Conservation (phyloP, 2,113 vertebrate species). For the Calidris pugnax region DNA sequence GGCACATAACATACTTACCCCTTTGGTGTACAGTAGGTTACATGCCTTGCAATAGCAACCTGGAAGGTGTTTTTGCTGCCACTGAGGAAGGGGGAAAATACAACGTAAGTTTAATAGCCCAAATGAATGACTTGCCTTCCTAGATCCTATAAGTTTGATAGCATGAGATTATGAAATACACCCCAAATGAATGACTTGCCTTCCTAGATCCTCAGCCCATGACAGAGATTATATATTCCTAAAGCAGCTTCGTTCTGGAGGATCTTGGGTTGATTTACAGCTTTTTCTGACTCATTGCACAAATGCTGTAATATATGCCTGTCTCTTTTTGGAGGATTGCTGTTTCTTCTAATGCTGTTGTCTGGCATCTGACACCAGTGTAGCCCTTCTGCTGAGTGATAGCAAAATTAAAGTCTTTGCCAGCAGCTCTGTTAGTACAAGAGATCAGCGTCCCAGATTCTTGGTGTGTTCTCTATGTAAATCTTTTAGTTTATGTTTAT, state of each 20-base stretch:
- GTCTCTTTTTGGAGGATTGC: background rate
- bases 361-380: background rate
- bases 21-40: background rate
- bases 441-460: background rate
- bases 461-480: background rate
- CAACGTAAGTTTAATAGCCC: background rate
- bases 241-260: background rate
- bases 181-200: background rate
- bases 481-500: background rate
- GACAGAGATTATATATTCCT: background rate
- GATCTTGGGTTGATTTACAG: background rate
- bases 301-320: background rate
- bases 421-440: background rate
- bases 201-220: background rate
- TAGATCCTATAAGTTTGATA: background rate
- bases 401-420: background rate
- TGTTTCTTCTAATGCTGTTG: background rate
- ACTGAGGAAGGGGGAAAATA: background rate
- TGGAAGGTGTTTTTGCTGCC: background rate
- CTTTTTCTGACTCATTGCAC: conserved; percentile 2
- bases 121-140: background rate
- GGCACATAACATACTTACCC: background rate
- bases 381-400: background rate
- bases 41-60: background rate
- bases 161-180: background rate